Evolutionary conservation across 2,113 vertebrate species (phyloP), one percentile per base, ranked within the genome.

Genomic region (Sylvilagus bachmani): DNA sequence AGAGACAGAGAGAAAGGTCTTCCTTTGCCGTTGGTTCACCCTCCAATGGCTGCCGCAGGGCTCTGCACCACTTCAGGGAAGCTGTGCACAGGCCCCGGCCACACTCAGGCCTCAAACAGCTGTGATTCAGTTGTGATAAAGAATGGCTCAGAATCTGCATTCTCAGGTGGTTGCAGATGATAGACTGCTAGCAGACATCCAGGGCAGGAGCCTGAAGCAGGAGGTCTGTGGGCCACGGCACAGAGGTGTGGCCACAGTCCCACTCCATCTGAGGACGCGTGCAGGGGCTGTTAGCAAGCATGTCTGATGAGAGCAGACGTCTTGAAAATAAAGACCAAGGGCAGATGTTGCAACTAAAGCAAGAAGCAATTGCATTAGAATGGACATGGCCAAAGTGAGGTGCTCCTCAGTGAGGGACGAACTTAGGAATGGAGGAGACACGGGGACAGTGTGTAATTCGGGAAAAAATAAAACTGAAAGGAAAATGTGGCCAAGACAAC

Each of bases 181-280:
- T 24, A 25, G 36, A 53, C 1, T 9, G 1, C 11, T 62, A 27
- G 33, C 4, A 71, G 38, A 7, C 24, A 27, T 53, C 2, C 25
- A 78, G 62, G 4, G 27, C 11, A 16, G 12, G 36, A 55, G 49
- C 2, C 27, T 11, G 7, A 31, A 53, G 31, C 71, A 64, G 16
- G 19, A 67, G 29, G 7, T 6, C 8, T 5, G 2, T 31, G 22
- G 27, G 27, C 12, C 1, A 21, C 6, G 19, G 31, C 44, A 3
- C 22, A 12, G 3, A 14, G 19, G 10, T 22, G 19, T 25, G 3
- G 66, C 22, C 21, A 53, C 2, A 2, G 24, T 1, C 7, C 66
- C 16, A 10, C 44, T 44, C 44, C 44, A 8, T 53, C 70, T 33
- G 36, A 24, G 10, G 7, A 3, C 2, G 3, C 7, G 17, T n/a